Evolutionary conservation across 2,888 invertebrate species (phyloP).

Genomic region (Tuberolachnus salignus): DNA sequence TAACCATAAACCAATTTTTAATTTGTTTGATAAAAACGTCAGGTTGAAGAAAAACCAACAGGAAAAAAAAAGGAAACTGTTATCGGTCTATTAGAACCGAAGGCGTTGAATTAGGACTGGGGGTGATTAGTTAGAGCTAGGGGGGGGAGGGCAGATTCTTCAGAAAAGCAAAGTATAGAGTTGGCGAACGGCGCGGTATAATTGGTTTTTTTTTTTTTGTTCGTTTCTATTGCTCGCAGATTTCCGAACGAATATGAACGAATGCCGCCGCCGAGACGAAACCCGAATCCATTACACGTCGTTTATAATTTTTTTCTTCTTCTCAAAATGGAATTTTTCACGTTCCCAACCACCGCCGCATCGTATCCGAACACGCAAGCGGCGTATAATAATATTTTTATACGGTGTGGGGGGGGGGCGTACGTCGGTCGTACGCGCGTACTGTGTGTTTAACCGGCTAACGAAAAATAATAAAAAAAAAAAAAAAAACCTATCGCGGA

Average conservation of each 20-base stretch:
- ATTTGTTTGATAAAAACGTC: no score
- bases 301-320: conserved; percentile 23
- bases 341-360: conserved; percentile 17
- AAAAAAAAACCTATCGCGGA: conserved; percentile 10
- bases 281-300: conserved; percentile 9
- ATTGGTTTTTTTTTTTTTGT: conserved; percentile 12
- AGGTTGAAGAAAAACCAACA: no score
- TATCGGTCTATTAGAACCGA: no score
- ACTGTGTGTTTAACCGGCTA: conserved; percentile 16
- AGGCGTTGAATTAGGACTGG: no score
- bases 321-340: background rate
- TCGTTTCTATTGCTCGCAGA: background rate
- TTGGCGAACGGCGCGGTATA: no score
- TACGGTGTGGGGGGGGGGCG: conserved; percentile 20
- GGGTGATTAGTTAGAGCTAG: no score
- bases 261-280: background rate
- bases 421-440: background rate
- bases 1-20: no score
- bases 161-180: no score
- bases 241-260: background rate
- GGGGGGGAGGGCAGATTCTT: no score
- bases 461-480: no score
- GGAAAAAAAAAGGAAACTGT: no score
- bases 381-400: background rate
- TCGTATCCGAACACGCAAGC: background rate